phyloP scores from a whole-genome alignment of 2,888 invertebrate species.

The Lepidonotus clava region DNA sequence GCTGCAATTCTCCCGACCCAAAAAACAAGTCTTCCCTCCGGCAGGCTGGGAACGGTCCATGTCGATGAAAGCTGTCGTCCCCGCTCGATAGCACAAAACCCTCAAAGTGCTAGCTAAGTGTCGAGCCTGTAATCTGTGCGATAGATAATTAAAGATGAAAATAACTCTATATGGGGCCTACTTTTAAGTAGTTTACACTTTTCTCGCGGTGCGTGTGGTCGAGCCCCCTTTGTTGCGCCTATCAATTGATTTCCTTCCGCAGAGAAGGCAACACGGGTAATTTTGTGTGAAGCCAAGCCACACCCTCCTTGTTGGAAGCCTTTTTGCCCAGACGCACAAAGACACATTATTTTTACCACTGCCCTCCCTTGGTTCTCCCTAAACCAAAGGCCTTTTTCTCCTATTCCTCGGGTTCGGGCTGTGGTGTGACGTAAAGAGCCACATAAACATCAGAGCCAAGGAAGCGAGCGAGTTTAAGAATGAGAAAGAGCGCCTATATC shows the following conservation, averaged over 20 bases:
- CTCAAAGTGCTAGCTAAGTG: slow-evolving; percentile 27
- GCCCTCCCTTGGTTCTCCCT: neutral
- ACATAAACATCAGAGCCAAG: slow-evolving; percentile 19
- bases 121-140: neutral
- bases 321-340: neutral
- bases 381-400: neutral
- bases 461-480: neutral
- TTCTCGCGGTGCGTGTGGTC: neutral
- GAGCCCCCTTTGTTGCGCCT: neutral
- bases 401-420: neutral
- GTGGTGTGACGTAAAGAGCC: neutral
- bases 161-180: neutral
- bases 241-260: slow-evolving; percentile 40
- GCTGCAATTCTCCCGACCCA: neutral
- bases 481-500: slow-evolving; percentile 5
- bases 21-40: neutral
- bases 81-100: slow-evolving; percentile 1
- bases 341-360: neutral
- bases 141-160: slow-evolving; percentile 8
- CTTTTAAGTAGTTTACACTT: slow-evolving; percentile 31
- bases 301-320: neutral
- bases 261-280: neutral
- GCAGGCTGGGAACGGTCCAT: neutral
- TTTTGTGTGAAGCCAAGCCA: neutral
- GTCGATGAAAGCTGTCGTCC: slow-evolving; percentile 36